These are phyloP conservation scores for Archips crataeganus DNA, from an alignment of 2,888 invertebrate genomes.

Conservation along the genomic window DNA sequence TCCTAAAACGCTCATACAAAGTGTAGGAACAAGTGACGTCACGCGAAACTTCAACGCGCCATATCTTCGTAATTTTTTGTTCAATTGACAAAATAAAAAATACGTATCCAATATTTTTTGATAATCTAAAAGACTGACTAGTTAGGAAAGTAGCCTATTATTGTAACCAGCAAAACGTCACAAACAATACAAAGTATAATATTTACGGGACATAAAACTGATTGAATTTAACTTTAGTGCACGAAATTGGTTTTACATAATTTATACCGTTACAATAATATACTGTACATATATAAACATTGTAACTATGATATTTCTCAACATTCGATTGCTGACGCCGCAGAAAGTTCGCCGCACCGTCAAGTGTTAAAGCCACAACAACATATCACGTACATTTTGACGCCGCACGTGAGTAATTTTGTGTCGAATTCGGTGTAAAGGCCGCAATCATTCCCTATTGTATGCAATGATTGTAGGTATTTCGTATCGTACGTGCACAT, in stretches of 20 bases:
- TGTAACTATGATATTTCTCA: neutral
- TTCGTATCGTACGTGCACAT: constrained; percentile 29
- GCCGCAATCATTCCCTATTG: constrained; percentile 37
- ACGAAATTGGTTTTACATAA: too few relatives aligned
- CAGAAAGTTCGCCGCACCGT: neutral
- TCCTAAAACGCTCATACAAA: too few relatives aligned
- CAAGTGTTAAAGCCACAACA: constrained; percentile 19
- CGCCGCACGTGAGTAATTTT: constrained; percentile 37
- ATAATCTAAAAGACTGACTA: too few relatives aligned
- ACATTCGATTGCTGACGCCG: neutral
- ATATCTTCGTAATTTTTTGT: too few relatives aligned
- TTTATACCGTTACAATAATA: too few relatives aligned
- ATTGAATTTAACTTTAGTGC: neutral
- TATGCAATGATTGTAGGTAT: constrained; percentile 36
- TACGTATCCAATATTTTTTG: too few relatives aligned
- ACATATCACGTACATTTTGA: constrained; percentile 35
- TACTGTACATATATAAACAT: too few relatives aligned
- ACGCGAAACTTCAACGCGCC: too few relatives aligned
- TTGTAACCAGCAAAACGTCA: too few relatives aligned
- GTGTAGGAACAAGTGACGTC: too few relatives aligned
- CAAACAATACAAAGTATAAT: neutral
- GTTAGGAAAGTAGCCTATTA: too few relatives aligned
- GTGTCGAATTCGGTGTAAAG: constrained; percentile 30
- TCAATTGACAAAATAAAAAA: too few relatives aligned
- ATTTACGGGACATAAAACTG: neutral